Evolutionary conservation across 2,888 invertebrate genomes (phyloP), one percentile per base, ranked within the genome.

Genomic region (Dynastes tityus): DNA sequence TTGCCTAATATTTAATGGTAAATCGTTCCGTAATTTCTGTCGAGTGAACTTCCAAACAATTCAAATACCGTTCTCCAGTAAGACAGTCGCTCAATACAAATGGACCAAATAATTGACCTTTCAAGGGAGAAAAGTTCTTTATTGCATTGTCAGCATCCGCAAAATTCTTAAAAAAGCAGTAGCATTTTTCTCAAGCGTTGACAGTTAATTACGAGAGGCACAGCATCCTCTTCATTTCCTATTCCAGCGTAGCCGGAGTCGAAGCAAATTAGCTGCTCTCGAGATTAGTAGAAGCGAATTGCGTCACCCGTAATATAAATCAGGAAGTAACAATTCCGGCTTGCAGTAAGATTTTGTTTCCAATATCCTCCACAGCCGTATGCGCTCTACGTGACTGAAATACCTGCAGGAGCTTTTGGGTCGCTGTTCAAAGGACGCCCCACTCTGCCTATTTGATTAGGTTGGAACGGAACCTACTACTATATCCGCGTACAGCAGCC

Each of bases 281-380:
- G 13, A 27, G 2, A 13, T 29, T 6, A 9, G 29, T 22, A 22
- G 29, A 51, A 22, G 13, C 27, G 51, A 51, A 51, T 29, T 29
- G 11, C 49, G 8, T 68, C 53, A 51, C 49, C 22, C 5, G 22
- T 8, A 37, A 22, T 16, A 58, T n/a, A 45, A 45, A 45, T 61
- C 45, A 40, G 73, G 73, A 74, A 61, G 73, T 63, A 22, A 74
- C 61, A 61, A 45, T 61, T 61, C 73, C 45, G 45, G 22, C 61
- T 61, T 29, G 61, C 73, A 74, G 61, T 74, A 61, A 74, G 45
- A 74, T 63, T 74, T 45, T 63, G 73, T 45, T 74, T 74, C 73
- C 45, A 74, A 61, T 63, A 74, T 74, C 73, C 61, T 74, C 40
- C 61, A 13, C 6, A 51, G 45, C 40, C 61, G 9, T 71, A 74